A percentile compares a stretch with the other conserved stretches of the same genome.
Conservation (phyloP, 2,113 vertebrate species). For the Platichthys flesus region DNA sequence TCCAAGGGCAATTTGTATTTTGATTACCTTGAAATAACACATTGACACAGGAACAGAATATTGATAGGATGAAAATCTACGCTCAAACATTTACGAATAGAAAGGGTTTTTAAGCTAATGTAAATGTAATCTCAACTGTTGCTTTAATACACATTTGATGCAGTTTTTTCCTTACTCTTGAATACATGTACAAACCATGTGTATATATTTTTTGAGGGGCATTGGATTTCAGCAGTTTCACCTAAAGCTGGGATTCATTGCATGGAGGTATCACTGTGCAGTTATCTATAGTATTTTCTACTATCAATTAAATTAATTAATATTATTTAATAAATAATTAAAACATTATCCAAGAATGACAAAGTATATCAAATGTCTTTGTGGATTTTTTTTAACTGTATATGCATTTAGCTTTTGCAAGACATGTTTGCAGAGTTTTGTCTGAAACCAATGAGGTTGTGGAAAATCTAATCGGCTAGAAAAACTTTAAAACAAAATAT, state of each 20-base stretch:
- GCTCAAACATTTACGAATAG: too few species aligned
- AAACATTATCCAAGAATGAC: neutral
- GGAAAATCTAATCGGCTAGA: constrained; percentile 13
- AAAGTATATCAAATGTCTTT: neutral
- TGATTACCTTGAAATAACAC: constrained; percentile 28
- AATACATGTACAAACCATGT: too few species aligned
- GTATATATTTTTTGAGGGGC: too few species aligned
- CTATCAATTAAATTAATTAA: too few species aligned
- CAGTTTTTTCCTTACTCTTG: neutral
- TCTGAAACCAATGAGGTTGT: neutral
- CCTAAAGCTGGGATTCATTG: too few species aligned
- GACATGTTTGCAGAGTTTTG: neutral
- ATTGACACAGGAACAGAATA: neutral
- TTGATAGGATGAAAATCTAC: neutral
- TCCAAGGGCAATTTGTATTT: constrained; percentile 19
- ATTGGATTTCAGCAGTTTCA: too few species aligned
- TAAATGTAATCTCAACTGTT: neutral
- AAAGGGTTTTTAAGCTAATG: too few species aligned
- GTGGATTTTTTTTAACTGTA: too few species aligned
- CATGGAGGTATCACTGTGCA: too few species aligned
- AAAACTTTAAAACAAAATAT: constrained; percentile 36
- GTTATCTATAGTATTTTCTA: too few species aligned
- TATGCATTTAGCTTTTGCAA: neutral
- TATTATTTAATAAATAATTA: too few species aligned
- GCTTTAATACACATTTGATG: neutral